Evolutionary conservation across 2,888 invertebrate species (phyloP).

Genomic region (Criorhina ranunculi): DNA sequence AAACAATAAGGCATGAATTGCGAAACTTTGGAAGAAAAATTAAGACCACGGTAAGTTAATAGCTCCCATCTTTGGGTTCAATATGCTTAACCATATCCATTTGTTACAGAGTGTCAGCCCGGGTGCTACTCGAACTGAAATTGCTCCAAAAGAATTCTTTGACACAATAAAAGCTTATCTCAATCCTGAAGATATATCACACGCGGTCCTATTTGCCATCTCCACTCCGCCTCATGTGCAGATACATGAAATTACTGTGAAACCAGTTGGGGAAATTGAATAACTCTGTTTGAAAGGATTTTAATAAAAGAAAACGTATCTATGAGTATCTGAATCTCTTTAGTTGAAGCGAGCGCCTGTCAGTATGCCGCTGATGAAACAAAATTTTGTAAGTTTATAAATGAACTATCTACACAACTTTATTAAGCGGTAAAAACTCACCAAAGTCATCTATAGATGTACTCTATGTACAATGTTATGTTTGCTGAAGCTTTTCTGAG

Average conservation of each 20-base stretch:
- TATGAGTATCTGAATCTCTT: no score
- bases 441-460: no score
- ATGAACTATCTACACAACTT: no score
- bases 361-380: no score
- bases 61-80: constrained; percentile 73
- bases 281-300: no score
- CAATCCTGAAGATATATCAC: constrained; percentile 79
- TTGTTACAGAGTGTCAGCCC: constrained; percentile 78
- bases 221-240: constrained; percentile 62
- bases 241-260: constrained; percentile 51
- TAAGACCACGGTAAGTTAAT: constrained; percentile 52
- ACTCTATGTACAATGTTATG: no score
- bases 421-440: no score
- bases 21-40: constrained; percentile 80
- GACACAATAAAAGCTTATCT: constrained; percentile 5
- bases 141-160: constrained; percentile 77
- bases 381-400: no score
- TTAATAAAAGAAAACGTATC: no score
- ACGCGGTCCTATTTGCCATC: constrained; percentile 58
- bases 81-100: no score
- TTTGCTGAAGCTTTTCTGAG: no score
- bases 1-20: constrained; percentile 82
- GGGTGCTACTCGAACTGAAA: constrained; percentile 81
- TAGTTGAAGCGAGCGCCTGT: no score
- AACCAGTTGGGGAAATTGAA: constrained; percentile 19